These are phyloP conservation scores for Megalops cyprinoides DNA, from an alignment of 2,797 vertebrate species.

Conservation along the genomic window DNA sequence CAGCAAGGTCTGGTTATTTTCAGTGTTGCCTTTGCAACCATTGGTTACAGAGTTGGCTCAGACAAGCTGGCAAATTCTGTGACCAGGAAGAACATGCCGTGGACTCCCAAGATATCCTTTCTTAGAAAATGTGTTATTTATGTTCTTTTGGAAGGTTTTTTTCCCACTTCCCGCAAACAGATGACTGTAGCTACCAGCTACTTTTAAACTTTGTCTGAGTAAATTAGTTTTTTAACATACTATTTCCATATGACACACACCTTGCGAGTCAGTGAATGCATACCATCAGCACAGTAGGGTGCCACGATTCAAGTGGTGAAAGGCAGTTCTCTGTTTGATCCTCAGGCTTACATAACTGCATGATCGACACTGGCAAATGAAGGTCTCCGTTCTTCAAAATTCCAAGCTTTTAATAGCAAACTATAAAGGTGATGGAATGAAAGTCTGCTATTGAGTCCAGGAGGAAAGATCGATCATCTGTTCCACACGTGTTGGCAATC, in stretches of 20 bases:
- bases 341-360: background rate
- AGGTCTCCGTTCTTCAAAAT: background rate
- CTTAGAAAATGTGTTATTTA: background rate
- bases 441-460: background rate
- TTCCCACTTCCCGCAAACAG: background rate
- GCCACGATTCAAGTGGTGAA: background rate
- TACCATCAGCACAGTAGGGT: background rate
- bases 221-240: background rate
- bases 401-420: background rate
- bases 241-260: background rate
- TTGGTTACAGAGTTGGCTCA: background rate
- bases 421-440: background rate
- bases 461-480: background rate
- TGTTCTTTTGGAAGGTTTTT: background rate
- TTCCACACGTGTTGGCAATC: background rate
- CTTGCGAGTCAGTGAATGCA: background rate
- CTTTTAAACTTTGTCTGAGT: background rate
- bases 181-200: background rate
- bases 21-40: conserved; percentile 23
- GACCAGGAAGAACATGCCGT: background rate
- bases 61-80: background rate
- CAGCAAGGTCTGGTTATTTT: background rate
- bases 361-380: background rate
- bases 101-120: background rate
- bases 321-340: background rate